These are phyloP conservation scores for Ovis canadensis DNA, from an alignment of 2,113 vertebrate species.

Conservation along the genomic window DNA sequence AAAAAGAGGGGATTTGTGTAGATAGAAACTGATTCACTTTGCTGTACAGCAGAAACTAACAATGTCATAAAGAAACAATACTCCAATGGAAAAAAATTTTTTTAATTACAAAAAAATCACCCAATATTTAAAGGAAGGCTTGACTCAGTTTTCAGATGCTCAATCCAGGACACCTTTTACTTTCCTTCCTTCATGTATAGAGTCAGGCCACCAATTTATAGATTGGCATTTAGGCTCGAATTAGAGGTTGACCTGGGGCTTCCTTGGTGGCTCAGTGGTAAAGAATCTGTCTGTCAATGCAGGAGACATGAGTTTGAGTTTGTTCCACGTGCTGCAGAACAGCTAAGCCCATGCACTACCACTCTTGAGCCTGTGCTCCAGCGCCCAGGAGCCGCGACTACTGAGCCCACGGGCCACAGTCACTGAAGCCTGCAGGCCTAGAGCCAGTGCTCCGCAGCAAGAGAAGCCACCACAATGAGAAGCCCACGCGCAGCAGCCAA, in stretches of 20 bases:
- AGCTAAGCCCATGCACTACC: neutral
- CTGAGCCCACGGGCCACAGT: neutral
- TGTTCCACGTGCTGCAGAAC: neutral
- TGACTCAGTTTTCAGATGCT: neutral
- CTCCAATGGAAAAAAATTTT: neutral
- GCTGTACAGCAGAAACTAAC: neutral
- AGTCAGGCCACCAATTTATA: neutral
- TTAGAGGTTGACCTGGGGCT: neutral
- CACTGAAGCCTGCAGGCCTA: neutral
- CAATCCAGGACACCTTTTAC: neutral
- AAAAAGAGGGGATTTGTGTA: neutral
- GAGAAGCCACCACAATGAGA: neutral
- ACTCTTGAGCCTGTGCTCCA: neutral
- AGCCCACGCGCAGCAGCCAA: rapidly evolving
- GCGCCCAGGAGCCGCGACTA: neutral
- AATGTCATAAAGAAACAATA: neutral
- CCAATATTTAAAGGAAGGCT: neutral
- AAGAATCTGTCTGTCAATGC: neutral
- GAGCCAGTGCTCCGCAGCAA: neutral
- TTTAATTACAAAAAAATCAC: neutral
- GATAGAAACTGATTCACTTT: neutral
- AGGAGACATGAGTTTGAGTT: neutral
- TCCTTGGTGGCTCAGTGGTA: neutral
- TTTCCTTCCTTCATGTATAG: neutral
- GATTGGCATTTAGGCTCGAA: neutral